A percentile compares a stretch with the other conserved stretches of the same genome.
Evolutionary conservation across 2,113 vertebrate genomes (phyloP).

Genomic region (Pyrgilauda ruficollis): DNA sequence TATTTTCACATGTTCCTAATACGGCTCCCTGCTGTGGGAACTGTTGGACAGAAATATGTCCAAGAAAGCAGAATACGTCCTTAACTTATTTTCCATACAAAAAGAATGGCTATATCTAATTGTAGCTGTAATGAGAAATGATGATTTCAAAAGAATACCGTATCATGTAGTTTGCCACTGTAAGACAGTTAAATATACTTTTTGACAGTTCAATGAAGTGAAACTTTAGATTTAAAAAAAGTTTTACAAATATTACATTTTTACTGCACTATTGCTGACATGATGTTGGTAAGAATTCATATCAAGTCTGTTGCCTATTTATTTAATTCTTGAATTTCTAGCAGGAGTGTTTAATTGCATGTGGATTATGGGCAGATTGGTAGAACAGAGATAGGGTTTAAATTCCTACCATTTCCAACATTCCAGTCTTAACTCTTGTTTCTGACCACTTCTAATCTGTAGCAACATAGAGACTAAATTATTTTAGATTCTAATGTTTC

Average conservation of each 20-base stretch:
- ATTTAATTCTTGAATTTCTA: neutral
- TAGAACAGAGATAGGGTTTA: neutral
- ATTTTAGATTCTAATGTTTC: neutral
- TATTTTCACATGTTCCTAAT: constrained; percentile 1
- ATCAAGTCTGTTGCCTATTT: neutral
- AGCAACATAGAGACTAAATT: neutral
- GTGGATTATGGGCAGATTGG: neutral
- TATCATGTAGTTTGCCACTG: neutral
- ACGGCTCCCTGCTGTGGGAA: neutral
- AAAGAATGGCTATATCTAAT: neutral
- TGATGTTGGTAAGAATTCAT: neutral
- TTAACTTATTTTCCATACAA: neutral
- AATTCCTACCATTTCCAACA: neutral
- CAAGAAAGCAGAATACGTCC: neutral
- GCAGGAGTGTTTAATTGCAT: neutral
- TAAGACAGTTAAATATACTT: neutral
- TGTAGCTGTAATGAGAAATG: neutral
- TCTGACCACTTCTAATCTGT: neutral
- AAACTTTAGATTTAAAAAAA: neutral
- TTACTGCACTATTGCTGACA: neutral
- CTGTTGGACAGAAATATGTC: neutral
- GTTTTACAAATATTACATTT: neutral
- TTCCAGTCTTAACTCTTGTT: neutral
- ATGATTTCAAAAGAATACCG: neutral
- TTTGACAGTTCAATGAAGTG: neutral